Base-by-base conservation (phyloP, 2,888 invertebrate species). In the Mellilla xanthometata region DNA sequence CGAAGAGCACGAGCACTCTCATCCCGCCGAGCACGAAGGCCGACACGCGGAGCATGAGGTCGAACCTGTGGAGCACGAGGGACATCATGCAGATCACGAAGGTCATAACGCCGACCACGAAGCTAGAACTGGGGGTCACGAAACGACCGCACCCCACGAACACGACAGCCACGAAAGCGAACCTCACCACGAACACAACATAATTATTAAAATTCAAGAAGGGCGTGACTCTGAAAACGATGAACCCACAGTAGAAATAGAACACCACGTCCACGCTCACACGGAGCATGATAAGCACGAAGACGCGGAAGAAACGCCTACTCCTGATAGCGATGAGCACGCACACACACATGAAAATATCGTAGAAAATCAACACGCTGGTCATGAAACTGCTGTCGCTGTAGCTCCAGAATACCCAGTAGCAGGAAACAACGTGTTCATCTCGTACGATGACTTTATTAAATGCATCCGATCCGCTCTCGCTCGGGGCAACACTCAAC, bases 381-480 rank as follows among this genome's bases (percentile, higher is more conserved):
- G 27, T 1, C 46, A 40, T 9, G 22, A 8, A 24, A 24, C 24
- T 8, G 8, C 24, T 24, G 8, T 24, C 7, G 24, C 24, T 7
- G 2, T 39, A 4, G 30, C 15, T 28, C 22, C 42, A 27, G 44
- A 38, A 22, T 34, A 27, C 3, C 35, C 39, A 6, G 27, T 23
- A 8, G 39, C 15, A 15, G 39, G 36, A 9, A 38, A 30, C 26
- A 52, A 49, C 12, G 42, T 49, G 5, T 34, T 52, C 2, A 63
- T 78, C 7, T 57, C 78, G 2, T 81, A 81, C 52, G 69, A 69
- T 26, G 78, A 85, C 32, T 62, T 87, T 8, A 58, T 86, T n/a
- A 75, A 68, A 43, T 88, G 87, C 56, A 60, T 85, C 12, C 75
- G 82, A 61, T 56, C 76, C 26, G 74, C 80, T 7, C 59, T 80